Evolutionary conservation across 2,113 vertebrate genomes (phyloP).

Genomic region (Turdus rufiventris): DNA sequence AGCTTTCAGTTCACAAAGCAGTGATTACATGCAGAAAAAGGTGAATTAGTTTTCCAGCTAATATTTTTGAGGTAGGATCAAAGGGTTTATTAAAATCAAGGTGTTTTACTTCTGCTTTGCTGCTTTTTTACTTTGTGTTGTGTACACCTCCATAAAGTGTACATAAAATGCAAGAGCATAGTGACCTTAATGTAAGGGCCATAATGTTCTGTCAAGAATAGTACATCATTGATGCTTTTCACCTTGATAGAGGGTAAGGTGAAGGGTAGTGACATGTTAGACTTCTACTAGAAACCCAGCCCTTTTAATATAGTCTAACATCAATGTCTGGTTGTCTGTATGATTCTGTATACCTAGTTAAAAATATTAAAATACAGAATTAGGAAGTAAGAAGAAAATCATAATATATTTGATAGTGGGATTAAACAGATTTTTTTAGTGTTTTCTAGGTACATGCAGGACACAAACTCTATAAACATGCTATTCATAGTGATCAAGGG

Average conservation of each 20-base stretch:
- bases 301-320: background rate
- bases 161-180: conserved; percentile 1
- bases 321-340: background rate
- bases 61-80: background rate
- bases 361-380: background rate
- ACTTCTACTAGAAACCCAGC: background rate
- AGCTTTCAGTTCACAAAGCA: background rate
- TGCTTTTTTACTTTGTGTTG: conserved; percentile 1
- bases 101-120: background rate
- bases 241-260: background rate
- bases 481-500: background rate
- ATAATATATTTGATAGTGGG: background rate
- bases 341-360: background rate
- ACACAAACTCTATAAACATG: background rate
- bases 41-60: background rate
- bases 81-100: background rate
- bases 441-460: background rate
- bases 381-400: background rate
- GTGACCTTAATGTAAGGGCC: conserved; percentile 41
- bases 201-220: conserved; percentile 23
- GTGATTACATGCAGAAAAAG: background rate
- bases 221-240: conserved; percentile 6
- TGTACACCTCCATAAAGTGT: background rate
- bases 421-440: background rate
- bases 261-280: background rate